Conservation (phyloP, 2,888 invertebrate genomes). For the Entomobrya proxima region DNA sequence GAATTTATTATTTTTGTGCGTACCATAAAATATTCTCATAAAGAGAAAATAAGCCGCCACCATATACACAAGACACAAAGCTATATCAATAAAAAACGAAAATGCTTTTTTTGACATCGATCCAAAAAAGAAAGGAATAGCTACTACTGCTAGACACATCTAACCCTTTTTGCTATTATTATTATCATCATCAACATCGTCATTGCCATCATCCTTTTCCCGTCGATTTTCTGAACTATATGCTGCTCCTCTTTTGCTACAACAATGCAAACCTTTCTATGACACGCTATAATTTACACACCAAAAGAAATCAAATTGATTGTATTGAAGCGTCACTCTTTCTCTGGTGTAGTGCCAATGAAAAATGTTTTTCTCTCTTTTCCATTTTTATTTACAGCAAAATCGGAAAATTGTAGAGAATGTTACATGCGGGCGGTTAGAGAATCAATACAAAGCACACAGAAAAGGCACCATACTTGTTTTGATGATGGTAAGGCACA, state of each 20-base stretch:
- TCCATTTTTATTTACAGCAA: slow-evolving; percentile 21
- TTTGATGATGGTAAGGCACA: too few relatives aligned
- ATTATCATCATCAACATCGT: neutral
- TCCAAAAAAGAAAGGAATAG: neutral
- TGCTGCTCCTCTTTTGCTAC: too few relatives aligned
- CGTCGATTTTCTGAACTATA: too few relatives aligned
- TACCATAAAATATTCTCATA: too few relatives aligned
- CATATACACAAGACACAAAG: neutral
- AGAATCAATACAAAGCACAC: too few relatives aligned
- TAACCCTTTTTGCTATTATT: slow-evolving; percentile 22
- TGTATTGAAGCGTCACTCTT: slow-evolving; percentile 3
- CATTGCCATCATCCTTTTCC: neutral
- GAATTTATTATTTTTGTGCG: neutral
- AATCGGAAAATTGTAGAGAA: neutral
- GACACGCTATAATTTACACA: slow-evolving; percentile 42
- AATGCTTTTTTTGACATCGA: slow-evolving; percentile 28
- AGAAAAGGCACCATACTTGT: too few relatives aligned
- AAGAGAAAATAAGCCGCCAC: neutral
- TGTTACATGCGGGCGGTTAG: neutral
- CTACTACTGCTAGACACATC: neutral
- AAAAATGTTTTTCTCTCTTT: slow-evolving; percentile 7
- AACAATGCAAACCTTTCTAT: neutral
- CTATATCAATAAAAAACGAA: neutral
- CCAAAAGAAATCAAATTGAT: slow-evolving; percentile 28
- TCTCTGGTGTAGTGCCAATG: neutral